These are phyloP conservation scores for Tauraco erythrolophus DNA, from an alignment of 2,113 vertebrate species.

Conservation along the genomic window DNA sequence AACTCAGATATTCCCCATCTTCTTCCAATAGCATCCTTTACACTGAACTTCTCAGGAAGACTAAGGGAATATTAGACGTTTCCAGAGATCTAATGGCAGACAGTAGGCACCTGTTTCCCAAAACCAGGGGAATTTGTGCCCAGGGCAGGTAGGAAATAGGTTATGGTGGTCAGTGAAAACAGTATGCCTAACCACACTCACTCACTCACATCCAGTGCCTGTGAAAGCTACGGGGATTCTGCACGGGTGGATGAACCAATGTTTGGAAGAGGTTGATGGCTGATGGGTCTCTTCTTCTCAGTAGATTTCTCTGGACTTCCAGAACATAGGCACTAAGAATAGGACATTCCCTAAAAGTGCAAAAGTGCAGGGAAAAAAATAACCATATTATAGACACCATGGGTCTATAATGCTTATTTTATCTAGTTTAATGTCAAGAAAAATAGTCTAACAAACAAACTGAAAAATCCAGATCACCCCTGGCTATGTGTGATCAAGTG, in stretches of 20 bases:
- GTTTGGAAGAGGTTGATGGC: rapidly evolving
- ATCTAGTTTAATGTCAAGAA: background rate
- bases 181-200: rapidly evolving
- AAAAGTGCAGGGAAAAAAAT: background rate
- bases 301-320: background rate
- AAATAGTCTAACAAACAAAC: background rate
- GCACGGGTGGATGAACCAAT: background rate
- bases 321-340: background rate
- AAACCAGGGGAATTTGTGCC: background rate
- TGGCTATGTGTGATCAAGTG: background rate
- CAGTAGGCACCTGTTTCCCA: background rate
- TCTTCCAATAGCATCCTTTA: background rate
- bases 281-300: background rate
- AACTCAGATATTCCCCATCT: background rate
- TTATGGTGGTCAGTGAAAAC: background rate
- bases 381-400: too few species aligned
- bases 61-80: background rate
- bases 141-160: background rate
- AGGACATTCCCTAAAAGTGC: background rate
- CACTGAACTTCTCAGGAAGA: background rate
- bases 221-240: background rate
- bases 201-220: background rate
- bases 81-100: background rate
- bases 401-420: background rate
- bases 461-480: background rate